Conservation (phyloP, 2,888 invertebrate genomes). For the Smittia aterrima region DNA sequence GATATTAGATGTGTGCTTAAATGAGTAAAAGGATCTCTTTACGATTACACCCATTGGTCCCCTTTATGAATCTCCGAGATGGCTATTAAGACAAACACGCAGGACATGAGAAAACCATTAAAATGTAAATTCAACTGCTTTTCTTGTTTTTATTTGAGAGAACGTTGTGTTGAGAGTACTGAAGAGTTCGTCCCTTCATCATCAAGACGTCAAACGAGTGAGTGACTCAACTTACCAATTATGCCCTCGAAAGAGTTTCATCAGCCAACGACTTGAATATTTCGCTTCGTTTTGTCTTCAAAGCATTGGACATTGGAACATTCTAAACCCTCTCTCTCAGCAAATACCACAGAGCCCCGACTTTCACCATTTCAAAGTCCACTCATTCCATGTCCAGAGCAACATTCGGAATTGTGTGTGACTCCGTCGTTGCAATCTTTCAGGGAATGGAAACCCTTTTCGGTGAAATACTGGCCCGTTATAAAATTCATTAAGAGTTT, state of each 20-base stretch:
- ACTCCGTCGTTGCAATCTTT: not conserved
- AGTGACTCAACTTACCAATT: not conserved
- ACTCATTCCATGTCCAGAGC: not conserved
- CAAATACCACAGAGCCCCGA: slow-evolving; percentile 32
- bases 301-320: not conserved
- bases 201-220: not conserved
- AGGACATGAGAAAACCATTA: slow-evolving; percentile 38
- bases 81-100: slow-evolving; percentile 17
- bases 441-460: not conserved
- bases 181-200: not conserved
- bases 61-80: not conserved
- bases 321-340: slow-evolving; percentile 24
- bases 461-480: slow-evolving; percentile 9
- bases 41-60: slow-evolving; percentile 17
- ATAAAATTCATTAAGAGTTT: slow-evolving; percentile 41
- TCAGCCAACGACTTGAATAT: not conserved
- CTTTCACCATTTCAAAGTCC: slow-evolving; percentile 18
- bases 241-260: not conserved
- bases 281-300: not conserved
- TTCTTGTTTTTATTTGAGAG: not conserved
- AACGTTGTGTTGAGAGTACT: not conserved
- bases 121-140: slow-evolving; percentile 13
- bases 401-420: not conserved
- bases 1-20: slow-evolving; percentile 24
- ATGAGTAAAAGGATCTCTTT: slow-evolving; percentile 29